Evolutionary conservation across 2,888 invertebrate genomes (phyloP), one percentile per base, ranked within the genome.

Genomic region (Caradrina kadenii): DNA sequence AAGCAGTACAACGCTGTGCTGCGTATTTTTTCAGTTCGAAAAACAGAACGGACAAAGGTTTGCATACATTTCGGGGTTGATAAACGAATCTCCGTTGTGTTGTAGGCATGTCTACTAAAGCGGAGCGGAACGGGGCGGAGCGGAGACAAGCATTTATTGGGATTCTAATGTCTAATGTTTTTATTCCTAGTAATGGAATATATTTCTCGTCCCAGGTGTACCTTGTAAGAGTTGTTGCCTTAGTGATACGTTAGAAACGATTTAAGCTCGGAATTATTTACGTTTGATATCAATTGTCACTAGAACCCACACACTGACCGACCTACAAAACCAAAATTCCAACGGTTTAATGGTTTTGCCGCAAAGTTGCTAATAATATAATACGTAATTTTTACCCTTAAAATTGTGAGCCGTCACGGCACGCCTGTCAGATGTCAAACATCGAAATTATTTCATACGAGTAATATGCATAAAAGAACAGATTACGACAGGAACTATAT

Each of bases 61-160:
- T 22, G 21, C 17, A 11, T n/a, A 22, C 6, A 42, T 42, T 22
- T n/a, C 26, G 1, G 17, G 21, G 13, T n/a, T 21, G n/a, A 21
- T 13, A 35, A 49, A 63, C 3, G 17, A 60, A 48, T 61, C n/a
- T 19, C n/a, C 10, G 17, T 31, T 31, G 13, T 6, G 13, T 15
- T 42, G 3, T 19, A 19, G 42, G 19, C 17, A 39, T n/a, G 35
- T 15, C 8, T 17, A 63, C n/a, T 19, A 11, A 39, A 39, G n/a
- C n/a, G 21, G 13, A 48, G 15, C 66, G 1, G 5, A 22, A 35
- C 35, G 8, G 8, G 13, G 13, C 31, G 21, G 10, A 48, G 15
- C 66, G 3, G 8, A 39, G 22, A 22, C 19, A 22, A 49, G 11
- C n/a, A 50, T 65, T 26, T 64, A 63, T 64, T 65, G 35, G 48